phyloP scores from a whole-genome alignment of 1,140 invertebrate species.

The Atta colombica region DNA sequence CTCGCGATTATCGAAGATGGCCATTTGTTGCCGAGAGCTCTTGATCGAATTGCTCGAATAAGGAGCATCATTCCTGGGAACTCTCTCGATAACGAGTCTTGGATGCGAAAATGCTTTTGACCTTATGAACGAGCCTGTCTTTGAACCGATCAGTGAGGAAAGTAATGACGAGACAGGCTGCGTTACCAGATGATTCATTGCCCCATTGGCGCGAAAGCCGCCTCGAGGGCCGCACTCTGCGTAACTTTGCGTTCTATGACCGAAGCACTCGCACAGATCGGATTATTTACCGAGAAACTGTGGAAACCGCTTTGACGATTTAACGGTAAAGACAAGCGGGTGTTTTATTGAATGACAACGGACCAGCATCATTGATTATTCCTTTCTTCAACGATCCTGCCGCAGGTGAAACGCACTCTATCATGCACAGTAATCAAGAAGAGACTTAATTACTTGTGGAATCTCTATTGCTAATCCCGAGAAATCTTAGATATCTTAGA shows the following conservation, averaged over 20 bases:
- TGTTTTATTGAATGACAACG: slow-evolving; percentile 12
- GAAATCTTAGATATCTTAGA: not conserved
- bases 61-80: slow-evolving; percentile 36
- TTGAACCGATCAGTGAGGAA: slow-evolving; percentile 69
- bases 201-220: slow-evolving; percentile 60
- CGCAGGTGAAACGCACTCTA: not conserved
- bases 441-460: slow-evolving; percentile 5
- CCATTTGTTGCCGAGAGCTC: slow-evolving; percentile 5
- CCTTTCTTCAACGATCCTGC: not conserved
- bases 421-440: slow-evolving; percentile 19
- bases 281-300: slow-evolving; percentile 69
- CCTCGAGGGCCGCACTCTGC: slow-evolving; percentile 39
- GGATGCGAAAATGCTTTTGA: slow-evolving; percentile 64
- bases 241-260: not conserved
- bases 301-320: slow-evolving; percentile 70
- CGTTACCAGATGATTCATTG: slow-evolving; percentile 77
- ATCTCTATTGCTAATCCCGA: not conserved
- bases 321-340: slow-evolving; percentile 66
- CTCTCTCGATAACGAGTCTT: slow-evolving; percentile 43
- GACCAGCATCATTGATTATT: slow-evolving; percentile 22
- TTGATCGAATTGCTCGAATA: slow-evolving; percentile 20
- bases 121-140: slow-evolving; percentile 63
- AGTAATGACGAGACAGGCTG: slow-evolving; percentile 76
- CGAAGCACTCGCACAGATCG: slow-evolving; percentile 52
- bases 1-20: slow-evolving; percentile 1